phyloP scores from a whole-genome alignment of 2,113 vertebrate genomes.

The Xerus inauris region DNA sequence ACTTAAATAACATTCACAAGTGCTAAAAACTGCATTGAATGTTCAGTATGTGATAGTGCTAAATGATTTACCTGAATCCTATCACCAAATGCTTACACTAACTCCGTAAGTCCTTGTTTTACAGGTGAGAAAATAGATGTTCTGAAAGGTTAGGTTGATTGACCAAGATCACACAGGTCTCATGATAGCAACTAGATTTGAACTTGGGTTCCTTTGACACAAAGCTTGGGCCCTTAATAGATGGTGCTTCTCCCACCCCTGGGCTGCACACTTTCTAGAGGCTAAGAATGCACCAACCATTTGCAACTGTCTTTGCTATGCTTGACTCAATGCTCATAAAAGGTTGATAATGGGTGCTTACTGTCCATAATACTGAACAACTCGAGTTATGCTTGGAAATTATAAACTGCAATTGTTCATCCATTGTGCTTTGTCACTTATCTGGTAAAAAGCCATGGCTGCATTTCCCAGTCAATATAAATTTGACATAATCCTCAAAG shows the following conservation, averaged over 20 bases:
- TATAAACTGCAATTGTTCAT: background rate
- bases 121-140: background rate
- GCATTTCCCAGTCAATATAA: background rate
- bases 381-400: conserved; percentile 12
- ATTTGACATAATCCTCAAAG: conserved; percentile 7
- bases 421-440: background rate
- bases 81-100: background rate
- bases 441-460: background rate
- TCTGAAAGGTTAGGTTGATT: background rate
- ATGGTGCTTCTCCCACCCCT: background rate
- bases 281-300: background rate
- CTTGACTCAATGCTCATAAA: background rate
- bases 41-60: background rate
- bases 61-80: background rate
- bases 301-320: background rate
- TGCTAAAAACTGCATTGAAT: background rate
- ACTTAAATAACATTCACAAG: background rate
- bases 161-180: background rate
- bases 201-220: background rate
- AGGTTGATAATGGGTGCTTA: background rate
- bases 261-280: background rate
- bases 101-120: background rate
- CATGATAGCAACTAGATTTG: background rate
- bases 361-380: background rate
- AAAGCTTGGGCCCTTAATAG: background rate